A percentile compares a stretch with the other conserved stretches of the same genome.
Evolutionary conservation across 2,797 vertebrate species (phyloP).

Genomic region (Tauraco hartlaubi): DNA sequence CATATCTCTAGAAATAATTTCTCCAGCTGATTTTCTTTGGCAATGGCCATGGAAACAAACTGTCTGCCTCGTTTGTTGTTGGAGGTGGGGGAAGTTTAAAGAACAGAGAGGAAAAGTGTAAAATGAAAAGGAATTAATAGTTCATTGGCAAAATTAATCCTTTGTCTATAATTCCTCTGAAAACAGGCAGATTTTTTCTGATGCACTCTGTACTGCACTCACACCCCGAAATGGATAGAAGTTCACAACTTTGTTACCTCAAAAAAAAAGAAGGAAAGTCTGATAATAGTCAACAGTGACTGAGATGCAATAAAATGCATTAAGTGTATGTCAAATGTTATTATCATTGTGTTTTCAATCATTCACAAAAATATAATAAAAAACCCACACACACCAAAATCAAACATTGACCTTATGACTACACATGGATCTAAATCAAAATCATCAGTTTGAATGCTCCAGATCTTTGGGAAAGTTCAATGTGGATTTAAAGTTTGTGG

Average conservation of each 20-base stretch:
- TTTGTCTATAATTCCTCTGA: not conserved
- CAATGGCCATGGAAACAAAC: not conserved
- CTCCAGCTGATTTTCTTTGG: not conserved
- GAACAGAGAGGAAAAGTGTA: not conserved
- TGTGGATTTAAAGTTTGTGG: not conserved
- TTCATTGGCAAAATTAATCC: not conserved
- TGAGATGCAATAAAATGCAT: not conserved
- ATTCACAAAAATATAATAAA: not conserved
- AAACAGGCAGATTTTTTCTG: not conserved
- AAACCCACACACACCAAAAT: not conserved
- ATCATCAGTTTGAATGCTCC: not conserved
- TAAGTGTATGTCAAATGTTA: not conserved
- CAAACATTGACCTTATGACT: not conserved
- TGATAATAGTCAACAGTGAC: not conserved
- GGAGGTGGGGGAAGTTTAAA: not conserved
- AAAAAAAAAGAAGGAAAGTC: not conserved
- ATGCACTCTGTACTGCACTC: not conserved
- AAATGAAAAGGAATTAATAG: not conserved
- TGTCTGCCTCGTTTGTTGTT: not conserved
- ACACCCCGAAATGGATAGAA: not conserved
- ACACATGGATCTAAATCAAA: constrained; percentile 38
- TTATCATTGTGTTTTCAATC: not conserved
- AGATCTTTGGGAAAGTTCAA: constrained; percentile 14
- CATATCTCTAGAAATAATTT: not conserved
- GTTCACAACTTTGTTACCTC: not conserved